phyloP scores from a whole-genome alignment of 2,113 vertebrate genomes.

The Mus musculus region GRCm39 chr13:31849001-31849500 shows the following conservation, averaged over 20 bases:
- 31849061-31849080: background rate
- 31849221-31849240: background rate
- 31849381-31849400: rapidly evolving
- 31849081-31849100: background rate
- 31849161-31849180: too few relatives aligned
- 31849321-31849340: background rate
- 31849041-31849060: background rate
- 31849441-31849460: rapidly evolving
- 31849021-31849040: too few relatives aligned
- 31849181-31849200: too few relatives aligned
- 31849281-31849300: background rate
- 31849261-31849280: background rate
- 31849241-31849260: background rate
- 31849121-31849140: background rate
- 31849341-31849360: background rate
- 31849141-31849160: background rate
- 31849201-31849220: background rate
- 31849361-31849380: background rate
- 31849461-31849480: background rate
- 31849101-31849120: too few relatives aligned
- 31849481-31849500: background rate
- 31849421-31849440: rapidly evolving
- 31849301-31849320: background rate
- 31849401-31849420: background rate
- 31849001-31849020: background rate